Conservation (phyloP, 1,140 invertebrate species). For the Zelostemma sp. region DNA sequence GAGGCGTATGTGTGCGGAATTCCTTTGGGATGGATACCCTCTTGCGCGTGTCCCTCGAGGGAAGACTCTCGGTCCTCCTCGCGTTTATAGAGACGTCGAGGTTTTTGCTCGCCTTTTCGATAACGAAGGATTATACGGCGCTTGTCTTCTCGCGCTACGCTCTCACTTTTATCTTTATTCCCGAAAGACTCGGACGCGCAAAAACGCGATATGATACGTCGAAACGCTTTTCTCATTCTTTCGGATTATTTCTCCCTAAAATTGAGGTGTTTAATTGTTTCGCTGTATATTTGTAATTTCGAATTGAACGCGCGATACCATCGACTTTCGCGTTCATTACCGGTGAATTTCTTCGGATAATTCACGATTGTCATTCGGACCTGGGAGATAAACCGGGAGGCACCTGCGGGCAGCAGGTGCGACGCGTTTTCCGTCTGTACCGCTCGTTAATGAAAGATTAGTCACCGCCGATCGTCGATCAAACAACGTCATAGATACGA, state of each 20-base stretch:
- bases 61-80: slow-evolving; percentile 4
- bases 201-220: slow-evolving; percentile 10
- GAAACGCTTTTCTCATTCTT: not conserved
- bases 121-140: slow-evolving; percentile 38
- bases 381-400: slow-evolving; percentile 9
- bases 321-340: too few species aligned
- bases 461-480: slow-evolving; percentile 60
- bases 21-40: slow-evolving; percentile 14
- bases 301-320: slow-evolving; percentile 21
- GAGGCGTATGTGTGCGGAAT: slow-evolving; percentile 23
- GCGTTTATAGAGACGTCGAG: slow-evolving; percentile 34
- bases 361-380: slow-evolving; percentile 27
- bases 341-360: slow-evolving; percentile 10
- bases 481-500: slow-evolving; percentile 36
- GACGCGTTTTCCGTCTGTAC: slow-evolving; percentile 40
- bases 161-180: slow-evolving; percentile 31
- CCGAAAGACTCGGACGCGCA: slow-evolving; percentile 14
- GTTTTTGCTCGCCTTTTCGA: slow-evolving; percentile 31
- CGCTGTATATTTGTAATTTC: too few species aligned
- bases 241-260: too few species aligned
- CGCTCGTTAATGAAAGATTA: slow-evolving; percentile 58
- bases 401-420: slow-evolving; percentile 56
- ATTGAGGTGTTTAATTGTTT: too few species aligned
- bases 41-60: slow-evolving; percentile 6
- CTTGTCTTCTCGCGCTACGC: slow-evolving; percentile 24